These are phyloP conservation scores for Dascyllus trimaculatus DNA, from an alignment of 2,113 vertebrate genomes.

Conservation along the genomic window DNA sequence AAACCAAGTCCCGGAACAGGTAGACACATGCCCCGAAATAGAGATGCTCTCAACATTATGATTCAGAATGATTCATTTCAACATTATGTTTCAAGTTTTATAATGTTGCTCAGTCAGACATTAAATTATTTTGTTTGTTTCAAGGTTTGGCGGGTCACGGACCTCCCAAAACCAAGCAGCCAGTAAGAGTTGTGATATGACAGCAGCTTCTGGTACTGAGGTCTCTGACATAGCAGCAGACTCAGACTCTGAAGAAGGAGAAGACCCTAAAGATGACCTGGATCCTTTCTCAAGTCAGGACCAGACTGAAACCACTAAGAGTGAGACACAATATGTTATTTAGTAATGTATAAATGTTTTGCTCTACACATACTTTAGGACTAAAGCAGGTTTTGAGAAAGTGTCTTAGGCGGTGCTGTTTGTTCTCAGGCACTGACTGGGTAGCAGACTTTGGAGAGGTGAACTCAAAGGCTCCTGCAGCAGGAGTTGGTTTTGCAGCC, in stretches of 20 bases:
- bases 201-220: conserved; percentile 52
- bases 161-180: conserved; percentile 82
- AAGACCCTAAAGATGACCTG: conserved; percentile 68
- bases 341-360: conserved; percentile 4
- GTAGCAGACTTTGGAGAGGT: conserved; percentile 88
- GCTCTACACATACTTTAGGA: neutral
- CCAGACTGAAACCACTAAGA: conserved; percentile 52
- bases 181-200: conserved; percentile 68
- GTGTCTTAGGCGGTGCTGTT: neutral
- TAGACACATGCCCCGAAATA: conserved; percentile 56
- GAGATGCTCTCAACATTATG: neutral
- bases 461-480: conserved; percentile 78
- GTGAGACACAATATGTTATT: conserved; percentile 47
- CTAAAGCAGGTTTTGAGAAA: conserved; percentile 12
- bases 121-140: conserved; percentile 10
- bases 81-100: neutral
- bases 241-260: conserved; percentile 79
- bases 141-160: conserved; percentile 90
- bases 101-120: neutral
- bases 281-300: conserved; percentile 71
- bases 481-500: conserved; percentile 72
- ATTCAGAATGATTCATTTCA: neutral
- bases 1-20: conserved; percentile 92
- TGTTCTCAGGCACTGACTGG: conserved; percentile 85
- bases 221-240: conserved; percentile 66